Base-by-base conservation (phyloP, 2,888 invertebrate genomes). In the Bedellia somnulentella region DNA sequence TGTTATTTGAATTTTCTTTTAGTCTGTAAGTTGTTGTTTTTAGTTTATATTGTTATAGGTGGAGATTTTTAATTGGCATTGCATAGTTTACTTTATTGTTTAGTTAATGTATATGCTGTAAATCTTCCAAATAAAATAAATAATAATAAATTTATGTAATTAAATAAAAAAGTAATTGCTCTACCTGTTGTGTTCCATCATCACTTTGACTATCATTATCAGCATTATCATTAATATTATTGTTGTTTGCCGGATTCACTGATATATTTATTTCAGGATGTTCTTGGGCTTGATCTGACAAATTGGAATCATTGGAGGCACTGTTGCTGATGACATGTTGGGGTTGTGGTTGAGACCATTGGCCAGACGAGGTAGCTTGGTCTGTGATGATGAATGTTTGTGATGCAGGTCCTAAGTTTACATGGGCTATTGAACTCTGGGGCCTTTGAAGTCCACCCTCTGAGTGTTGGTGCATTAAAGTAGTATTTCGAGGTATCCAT, bases 171-270 rank as follows among this genome's bases (percentile, higher is more conserved):
- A 15, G 8, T 14, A 9, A 10, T 18, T 13, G 15, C 10, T 29
- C 39, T 39, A 73, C 75, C 67, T 70, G 70, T 36, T 64, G 66
- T 29, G 57, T 49, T 5, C 70, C 70, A 49, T 73, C 73, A 33
- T 75, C 75, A 51, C 75, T 73, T 37, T 67, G 64, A 33, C 66
- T 71, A 17, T 73, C 73, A 52, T 66, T 70, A 36, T 73, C 75
- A 15, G 51, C 54, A 45, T 64, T 66, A 35, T 71, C 70, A 51
- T 67, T 58, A 31, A 68, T 66, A 37, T 75, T 71, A 37, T 73
- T 73, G 35, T 71, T 73, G 37, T 71, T 73, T 2, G 68, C 57
- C 1, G 71, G 70, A 40, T 73, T 73, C 14, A 68, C 62, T 1
- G 71, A 67, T 3, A 60, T 57, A 48, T 68, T 70, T 29, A 67